Evolutionary conservation across 2,888 invertebrate species (phyloP).

Genomic region (Himalopsyche japonica): DNA sequence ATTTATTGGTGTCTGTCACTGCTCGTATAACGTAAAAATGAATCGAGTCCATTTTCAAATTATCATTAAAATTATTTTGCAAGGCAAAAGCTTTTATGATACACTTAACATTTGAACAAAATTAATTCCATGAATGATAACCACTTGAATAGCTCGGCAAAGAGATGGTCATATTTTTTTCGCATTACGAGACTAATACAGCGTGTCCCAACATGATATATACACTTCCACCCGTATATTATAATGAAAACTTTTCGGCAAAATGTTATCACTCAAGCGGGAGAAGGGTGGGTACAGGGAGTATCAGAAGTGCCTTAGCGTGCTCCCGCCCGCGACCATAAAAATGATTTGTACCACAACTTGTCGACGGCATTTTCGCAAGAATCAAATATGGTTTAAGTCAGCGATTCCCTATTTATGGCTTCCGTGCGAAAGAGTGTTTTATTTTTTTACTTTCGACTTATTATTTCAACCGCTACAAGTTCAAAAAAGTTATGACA

Average conservation of each 20-base stretch:
- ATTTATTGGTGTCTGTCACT: no score
- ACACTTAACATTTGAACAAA: background rate
- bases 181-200: conserved; percentile 9
- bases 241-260: conserved; percentile 21
- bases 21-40: background rate
- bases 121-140: conserved; percentile 1
- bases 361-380: conserved; percentile 22
- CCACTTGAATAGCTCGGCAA: background rate
- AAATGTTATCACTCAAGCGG: conserved; percentile 12
- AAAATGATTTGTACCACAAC: conserved; percentile 38
- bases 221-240: conserved; percentile 14
- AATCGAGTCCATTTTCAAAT: background rate
- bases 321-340: conserved; percentile 20
- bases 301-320: background rate
- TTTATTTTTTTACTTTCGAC: background rate
- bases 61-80: background rate
- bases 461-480: background rate
- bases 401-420: background rate
- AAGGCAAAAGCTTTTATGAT: background rate
- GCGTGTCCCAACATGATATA: conserved; percentile 1
- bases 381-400: conserved; percentile 26
- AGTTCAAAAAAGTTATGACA: no score
- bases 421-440: background rate
- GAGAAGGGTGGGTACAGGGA: background rate
- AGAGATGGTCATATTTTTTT: conserved; percentile 17